phyloP scores from a whole-genome alignment of 1,140 invertebrate species.

The Bombus huntii region DNA sequence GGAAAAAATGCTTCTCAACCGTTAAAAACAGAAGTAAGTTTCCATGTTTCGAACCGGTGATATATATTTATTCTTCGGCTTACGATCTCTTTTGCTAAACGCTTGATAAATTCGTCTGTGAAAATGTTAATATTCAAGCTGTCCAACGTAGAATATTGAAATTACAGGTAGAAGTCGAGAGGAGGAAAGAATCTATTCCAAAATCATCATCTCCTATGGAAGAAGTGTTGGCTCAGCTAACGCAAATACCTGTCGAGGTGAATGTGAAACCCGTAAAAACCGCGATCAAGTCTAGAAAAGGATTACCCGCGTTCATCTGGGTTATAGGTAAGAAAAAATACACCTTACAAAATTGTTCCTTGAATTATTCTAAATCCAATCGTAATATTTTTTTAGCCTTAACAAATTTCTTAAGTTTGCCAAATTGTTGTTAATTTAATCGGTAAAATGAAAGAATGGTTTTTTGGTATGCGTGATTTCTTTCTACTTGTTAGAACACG shows the following conservation, averaged over 20 bases:
- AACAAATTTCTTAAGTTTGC: neutral
- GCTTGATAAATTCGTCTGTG: neutral
- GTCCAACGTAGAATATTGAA: neutral
- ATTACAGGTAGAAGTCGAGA: constrained; percentile 73
- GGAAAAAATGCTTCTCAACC: constrained; percentile 52
- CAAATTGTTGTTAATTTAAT: too few relatives aligned
- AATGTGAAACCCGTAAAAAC: constrained; percentile 72
- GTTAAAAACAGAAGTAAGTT: constrained; percentile 58
- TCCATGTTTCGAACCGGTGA: neutral
- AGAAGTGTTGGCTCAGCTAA: constrained; percentile 44
- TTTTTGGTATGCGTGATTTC: too few relatives aligned
- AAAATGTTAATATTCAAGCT: neutral
- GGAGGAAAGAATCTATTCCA: constrained; percentile 64
- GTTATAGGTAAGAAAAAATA: constrained; percentile 85
- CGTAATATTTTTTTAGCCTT: neutral
- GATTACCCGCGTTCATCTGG: constrained; percentile 88
- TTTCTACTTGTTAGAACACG: too few relatives aligned
- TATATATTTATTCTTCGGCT: neutral
- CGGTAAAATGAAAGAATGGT: too few relatives aligned
- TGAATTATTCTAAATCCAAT: neutral
- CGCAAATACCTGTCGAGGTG: constrained; percentile 33
- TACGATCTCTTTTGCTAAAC: neutral
- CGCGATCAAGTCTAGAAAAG: constrained; percentile 73
- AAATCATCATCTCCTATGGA: constrained; percentile 50
- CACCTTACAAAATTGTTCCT: neutral